These are phyloP conservation scores for Halcyon badia DNA, from an alignment of 2,797 vertebrate genomes.

Conservation along the genomic window DNA sequence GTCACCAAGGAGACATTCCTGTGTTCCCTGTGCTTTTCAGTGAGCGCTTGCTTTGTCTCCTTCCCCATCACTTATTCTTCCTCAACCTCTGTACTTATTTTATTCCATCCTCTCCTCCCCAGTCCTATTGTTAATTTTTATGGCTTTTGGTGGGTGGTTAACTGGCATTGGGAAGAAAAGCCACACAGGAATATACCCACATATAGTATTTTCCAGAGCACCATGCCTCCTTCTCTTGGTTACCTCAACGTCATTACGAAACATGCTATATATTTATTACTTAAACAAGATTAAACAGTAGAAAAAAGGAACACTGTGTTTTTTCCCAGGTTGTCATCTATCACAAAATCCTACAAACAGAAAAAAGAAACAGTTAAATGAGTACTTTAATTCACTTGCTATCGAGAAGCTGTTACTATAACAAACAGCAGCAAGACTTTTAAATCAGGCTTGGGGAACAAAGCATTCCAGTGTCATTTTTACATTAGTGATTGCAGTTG, in stretches of 20 bases:
- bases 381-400: slow-evolving; percentile 24
- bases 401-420: slow-evolving; percentile 63
- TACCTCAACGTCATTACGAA: slow-evolving; percentile 13
- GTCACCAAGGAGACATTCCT: neutral
- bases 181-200: neutral
- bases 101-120: neutral
- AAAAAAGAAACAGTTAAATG: slow-evolving; percentile 65
- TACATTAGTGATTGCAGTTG: slow-evolving; percentile 87
- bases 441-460: slow-evolving; percentile 84
- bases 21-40: neutral
- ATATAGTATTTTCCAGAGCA: neutral
- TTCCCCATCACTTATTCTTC: neutral
- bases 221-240: neutral
- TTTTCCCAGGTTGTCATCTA: neutral
- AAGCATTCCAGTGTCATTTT: slow-evolving; percentile 85
- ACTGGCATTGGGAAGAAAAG: slow-evolving; percentile 30
- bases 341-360: slow-evolving; percentile 27
- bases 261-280: neutral
- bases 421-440: slow-evolving; percentile 77
- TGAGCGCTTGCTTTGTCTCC: neutral
- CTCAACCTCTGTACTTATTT: neutral
- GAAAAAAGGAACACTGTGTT: neutral
- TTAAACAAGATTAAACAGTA: slow-evolving; percentile 15
- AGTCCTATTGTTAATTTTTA: slow-evolving; percentile 25
- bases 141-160: slow-evolving; percentile 8